Evolutionary conservation across 2,888 invertebrate genomes (phyloP).

Genomic region (Phortica okadai): DNA sequence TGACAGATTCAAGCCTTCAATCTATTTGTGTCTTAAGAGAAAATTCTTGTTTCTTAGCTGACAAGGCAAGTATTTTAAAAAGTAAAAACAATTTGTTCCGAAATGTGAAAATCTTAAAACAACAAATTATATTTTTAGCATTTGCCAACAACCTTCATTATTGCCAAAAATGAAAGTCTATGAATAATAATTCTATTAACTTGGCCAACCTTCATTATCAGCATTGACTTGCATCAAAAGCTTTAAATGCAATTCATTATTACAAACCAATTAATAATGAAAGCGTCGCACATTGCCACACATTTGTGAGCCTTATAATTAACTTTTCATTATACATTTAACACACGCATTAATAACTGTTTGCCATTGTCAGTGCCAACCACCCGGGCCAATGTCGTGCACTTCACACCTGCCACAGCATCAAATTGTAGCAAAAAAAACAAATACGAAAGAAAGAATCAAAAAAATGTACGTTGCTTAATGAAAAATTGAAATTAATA

Average conservation of each 20-base stretch:
- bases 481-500: conserved; percentile 60
- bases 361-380: neutral
- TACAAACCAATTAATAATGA: neutral
- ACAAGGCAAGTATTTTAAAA: too few relatives aligned
- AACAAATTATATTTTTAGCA: too few relatives aligned
- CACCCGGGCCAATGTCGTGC: neutral
- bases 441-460: neutral
- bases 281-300: neutral
- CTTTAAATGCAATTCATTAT: neutral
- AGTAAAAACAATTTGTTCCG: too few relatives aligned
- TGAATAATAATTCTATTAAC: too few relatives aligned
- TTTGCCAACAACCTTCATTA: too few relatives aligned
- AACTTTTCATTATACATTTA: conserved; percentile 59
- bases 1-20: too few relatives aligned
- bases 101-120: too few relatives aligned
- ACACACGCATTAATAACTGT: conserved; percentile 63
- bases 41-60: too few relatives aligned
- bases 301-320: conserved; percentile 16
- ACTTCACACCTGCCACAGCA: neutral
- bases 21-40: too few relatives aligned
- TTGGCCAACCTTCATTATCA: too few relatives aligned
- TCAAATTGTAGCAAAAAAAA: neutral
- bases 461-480: conserved; percentile 11
- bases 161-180: too few relatives aligned
- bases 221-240: too few relatives aligned